These are phyloP conservation scores for Cecidostiba fungosa DNA, from an alignment of 2,888 invertebrate genomes.

Conservation along the genomic window DNA sequence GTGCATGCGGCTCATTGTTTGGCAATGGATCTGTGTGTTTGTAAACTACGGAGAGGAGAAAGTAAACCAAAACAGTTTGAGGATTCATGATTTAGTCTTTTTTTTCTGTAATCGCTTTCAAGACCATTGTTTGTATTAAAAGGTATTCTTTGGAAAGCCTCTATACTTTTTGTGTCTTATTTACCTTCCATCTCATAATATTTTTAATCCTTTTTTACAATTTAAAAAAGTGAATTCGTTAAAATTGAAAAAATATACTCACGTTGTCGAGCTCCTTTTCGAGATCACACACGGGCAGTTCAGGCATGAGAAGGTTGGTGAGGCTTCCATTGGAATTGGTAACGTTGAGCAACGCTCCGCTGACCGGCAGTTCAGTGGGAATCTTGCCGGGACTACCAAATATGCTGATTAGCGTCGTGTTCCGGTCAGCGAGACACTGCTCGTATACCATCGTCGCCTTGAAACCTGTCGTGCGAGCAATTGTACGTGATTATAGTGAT, in stretches of 20 bases:
- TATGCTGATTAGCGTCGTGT: constrained; percentile 83
- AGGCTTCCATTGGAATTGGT: constrained; percentile 82
- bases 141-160: not conserved
- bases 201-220: too few relatives aligned
- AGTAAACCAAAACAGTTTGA: not conserved
- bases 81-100: not conserved
- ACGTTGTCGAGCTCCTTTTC: constrained; percentile 94
- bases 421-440: constrained; percentile 86
- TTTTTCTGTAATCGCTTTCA: not conserved
- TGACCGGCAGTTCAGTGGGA: constrained; percentile 82
- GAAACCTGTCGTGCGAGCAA: constrained; percentile 83
- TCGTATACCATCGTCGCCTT: constrained; percentile 93
- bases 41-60: not conserved
- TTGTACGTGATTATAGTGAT: constrained; percentile 25
- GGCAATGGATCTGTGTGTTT: not conserved
- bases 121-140: not conserved
- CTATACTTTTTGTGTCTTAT: too few relatives aligned
- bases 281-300: constrained; percentile 89
- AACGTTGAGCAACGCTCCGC: constrained; percentile 82
- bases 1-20: not conserved
- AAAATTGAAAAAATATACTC: constrained; percentile 78
- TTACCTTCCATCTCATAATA: too few relatives aligned
- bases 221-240: too few relatives aligned
- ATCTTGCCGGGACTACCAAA: constrained; percentile 82
- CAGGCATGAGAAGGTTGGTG: constrained; percentile 84